These are phyloP conservation scores for Platycheirus albimanus DNA, from an alignment of 2,888 invertebrate species.

Conservation along the genomic window DNA sequence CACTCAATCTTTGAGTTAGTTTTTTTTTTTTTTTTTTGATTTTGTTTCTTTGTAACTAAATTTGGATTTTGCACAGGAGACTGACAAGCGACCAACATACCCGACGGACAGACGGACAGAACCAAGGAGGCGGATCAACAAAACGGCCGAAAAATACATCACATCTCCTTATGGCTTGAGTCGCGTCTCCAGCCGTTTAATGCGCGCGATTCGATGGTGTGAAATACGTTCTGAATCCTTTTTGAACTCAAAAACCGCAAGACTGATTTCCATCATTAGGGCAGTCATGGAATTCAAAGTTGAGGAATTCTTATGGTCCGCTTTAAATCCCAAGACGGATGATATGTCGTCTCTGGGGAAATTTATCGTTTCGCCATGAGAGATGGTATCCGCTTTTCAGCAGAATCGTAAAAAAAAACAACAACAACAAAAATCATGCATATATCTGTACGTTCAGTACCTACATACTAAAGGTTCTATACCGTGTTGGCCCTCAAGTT, in stretches of 20 bases:
- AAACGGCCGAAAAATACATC: constrained; percentile 53
- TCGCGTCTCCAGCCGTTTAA: constrained; percentile 46
- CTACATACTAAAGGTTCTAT: constrained; percentile 1
- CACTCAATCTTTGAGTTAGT: constrained; percentile 50
- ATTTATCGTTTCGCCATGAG: constrained; percentile 67
- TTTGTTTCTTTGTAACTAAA: constrained; percentile 63
- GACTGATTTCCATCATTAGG: constrained; percentile 73
- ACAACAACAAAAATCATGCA: constrained; percentile 18
- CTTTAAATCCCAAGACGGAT: constrained; percentile 69
- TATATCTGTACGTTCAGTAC: constrained; percentile 2
- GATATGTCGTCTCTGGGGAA: constrained; percentile 73
- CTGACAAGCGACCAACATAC: constrained; percentile 14
- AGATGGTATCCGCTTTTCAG: constrained; percentile 65
- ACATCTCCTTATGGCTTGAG: constrained; percentile 39
- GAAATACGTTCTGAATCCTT: constrained; percentile 65
- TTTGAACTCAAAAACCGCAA: constrained; percentile 64
- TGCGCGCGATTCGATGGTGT: constrained; percentile 63
- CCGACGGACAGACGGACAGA: constrained; percentile 36
- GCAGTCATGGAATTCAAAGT: constrained; percentile 62
- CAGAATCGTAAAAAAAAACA: constrained; percentile 30
- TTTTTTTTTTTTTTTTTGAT: constrained; percentile 29
- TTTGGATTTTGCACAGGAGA: constrained; percentile 46
- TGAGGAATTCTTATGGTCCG: constrained; percentile 44
- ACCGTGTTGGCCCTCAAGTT: constrained; percentile 33
- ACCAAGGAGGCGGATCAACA: constrained; percentile 52